Evolutionary conservation across 2,888 invertebrate species (phyloP), one percentile per base, ranked within the genome.

Genomic region (Latheticus oryzae): DNA sequence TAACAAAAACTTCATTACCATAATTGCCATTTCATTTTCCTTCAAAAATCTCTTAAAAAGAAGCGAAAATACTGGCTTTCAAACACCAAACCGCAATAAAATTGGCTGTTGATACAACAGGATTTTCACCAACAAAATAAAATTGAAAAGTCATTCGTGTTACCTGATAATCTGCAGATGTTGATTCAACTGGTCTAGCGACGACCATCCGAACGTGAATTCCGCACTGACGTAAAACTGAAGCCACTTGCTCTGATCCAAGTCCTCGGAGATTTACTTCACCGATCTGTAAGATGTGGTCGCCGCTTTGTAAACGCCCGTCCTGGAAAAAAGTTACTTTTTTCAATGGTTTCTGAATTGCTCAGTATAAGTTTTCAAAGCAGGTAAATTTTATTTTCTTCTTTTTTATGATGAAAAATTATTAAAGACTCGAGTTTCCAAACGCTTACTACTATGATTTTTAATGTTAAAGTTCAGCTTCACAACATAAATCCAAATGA

Each of bases 211-310:
- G 85, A 55, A 95, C 94, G 75, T 92, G 89, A 13, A 89, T 90
- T 11, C 94, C 94, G 67, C 93, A 91, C 81, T 95, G 94, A 9
- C 95, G 85, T 66, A 95, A 82, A 61, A 95, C 94, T 21, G 92
- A 88, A 5, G 95, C 95, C 42, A 93, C 93, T 80, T 94, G 93
- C 80, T 99, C 98, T 38, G 96, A 96, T 58, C 95, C 95, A 86
- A 97, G 93, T 56, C 98, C 97, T 47, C 97, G 88, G 67, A 98
- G 85, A 81, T 95, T 96, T 65, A 97, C 94, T 66, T 96, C 92
- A 38, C 93, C 93, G 67, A 94, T 93, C 82, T 98, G 97, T 68
- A 99, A 84, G 72, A 99, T 93, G 81, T 99, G 98, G 81, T 99
- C 99, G 3, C 98, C 98, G 79, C 96, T 93, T 79, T 94, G 95